phyloP scores from a whole-genome alignment of 1,140 invertebrate species.

The Dinoponera quadriceps region DNA sequence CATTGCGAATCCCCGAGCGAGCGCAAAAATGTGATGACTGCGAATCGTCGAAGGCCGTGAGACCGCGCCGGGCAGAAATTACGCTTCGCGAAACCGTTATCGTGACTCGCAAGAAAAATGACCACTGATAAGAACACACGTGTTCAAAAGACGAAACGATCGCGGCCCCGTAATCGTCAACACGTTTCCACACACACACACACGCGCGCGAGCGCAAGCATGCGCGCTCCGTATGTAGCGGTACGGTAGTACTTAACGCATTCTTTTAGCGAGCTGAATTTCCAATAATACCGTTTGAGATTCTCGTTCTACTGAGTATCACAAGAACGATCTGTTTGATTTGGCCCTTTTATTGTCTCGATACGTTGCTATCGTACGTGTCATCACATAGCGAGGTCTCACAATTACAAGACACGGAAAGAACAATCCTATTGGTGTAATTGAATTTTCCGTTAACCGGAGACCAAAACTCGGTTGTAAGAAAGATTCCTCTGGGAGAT shows the following conservation, averaged over 20 bases:
- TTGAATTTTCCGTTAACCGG: too few relatives aligned
- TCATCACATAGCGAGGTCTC: too few relatives aligned
- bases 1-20: background rate
- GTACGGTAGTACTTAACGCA: background rate
- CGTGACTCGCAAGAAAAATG: conserved; percentile 65
- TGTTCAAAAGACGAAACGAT: conserved; percentile 74
- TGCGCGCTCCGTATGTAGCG: background rate
- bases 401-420: too few relatives aligned
- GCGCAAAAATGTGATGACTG: conserved; percentile 25
- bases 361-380: background rate
- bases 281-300: background rate
- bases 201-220: background rate
- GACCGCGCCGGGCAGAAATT: conserved; percentile 56
- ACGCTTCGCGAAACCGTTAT: conserved; percentile 68
- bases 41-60: background rate
- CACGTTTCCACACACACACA: background rate
- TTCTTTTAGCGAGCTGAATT: background rate
- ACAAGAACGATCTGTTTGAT: background rate
- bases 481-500: too few relatives aligned
- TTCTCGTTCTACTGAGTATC: background rate
- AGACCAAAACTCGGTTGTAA: too few relatives aligned
- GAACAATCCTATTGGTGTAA: too few relatives aligned
- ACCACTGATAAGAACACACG: conserved; percentile 71
- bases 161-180: conserved; percentile 12
- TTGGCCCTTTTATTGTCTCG: conserved; percentile 9